Base-by-base conservation (phyloP, 2,113 vertebrate species). In the Lipotes vexillifer region DNA sequence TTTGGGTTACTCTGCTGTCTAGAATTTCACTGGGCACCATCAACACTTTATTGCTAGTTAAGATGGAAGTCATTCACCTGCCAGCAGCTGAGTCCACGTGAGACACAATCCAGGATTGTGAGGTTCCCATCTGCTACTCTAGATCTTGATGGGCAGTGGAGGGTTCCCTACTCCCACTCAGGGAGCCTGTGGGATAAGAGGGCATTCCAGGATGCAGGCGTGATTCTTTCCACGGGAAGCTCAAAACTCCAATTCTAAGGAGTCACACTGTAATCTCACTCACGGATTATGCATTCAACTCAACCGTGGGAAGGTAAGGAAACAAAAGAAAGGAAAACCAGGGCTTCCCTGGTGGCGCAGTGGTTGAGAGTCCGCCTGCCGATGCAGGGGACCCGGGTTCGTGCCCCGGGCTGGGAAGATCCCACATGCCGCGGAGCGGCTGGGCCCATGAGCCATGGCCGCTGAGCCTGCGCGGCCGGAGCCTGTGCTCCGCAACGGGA, bases 181-280 rank as follows among this genome's bases (percentile, higher is more conserved):
- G 55, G 3, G 46, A 72, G 13, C 27, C 52, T 3, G 5, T 29
- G 72, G 21, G 20, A 68, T 46, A 61, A 20, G 38, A 75, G 1
- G 36, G 72, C 2, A 38, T 8, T 25, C 61, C 11, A 0, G 10
- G 6, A 71, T 1, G 1, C 11, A 6, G 15, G 65, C 0, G 10
- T 29, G 17, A 33, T 55, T 78, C 29, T 29, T 57, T n/a, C 44
- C 14, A 2, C 25, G 41, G 20, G 85, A 75, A 90, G 59, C 4
- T 8, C 69, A n/a, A 49, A 31, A 59, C 49, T 80, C 80, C 20
- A 4, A 1, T 36, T 66, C 36, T 65, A 25, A 41, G 44, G 27
- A 46, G 25, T 46, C n/a, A 31, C 27, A 5, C 0, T 33, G 17
- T 10, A 23, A 41, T 61, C 31, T 80, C 44, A 41, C 14, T 33